phyloP scores from a whole-genome alignment of 2,888 invertebrate species.

The Fragum sueziense region DNA sequence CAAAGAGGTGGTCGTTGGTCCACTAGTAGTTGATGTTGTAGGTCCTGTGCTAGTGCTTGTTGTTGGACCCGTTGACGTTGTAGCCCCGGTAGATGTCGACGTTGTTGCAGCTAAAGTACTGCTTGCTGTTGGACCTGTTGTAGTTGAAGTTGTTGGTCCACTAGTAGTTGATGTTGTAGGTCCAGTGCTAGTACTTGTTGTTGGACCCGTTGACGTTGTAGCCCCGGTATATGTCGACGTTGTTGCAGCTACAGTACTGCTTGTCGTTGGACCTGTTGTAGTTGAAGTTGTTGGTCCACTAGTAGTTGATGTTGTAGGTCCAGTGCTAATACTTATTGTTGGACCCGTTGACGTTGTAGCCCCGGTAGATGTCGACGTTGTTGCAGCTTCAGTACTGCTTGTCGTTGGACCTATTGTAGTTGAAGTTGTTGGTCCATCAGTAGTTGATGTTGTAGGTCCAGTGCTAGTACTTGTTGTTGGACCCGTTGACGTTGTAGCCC shows the following conservation, averaged over 20 bases:
- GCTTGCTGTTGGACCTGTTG: not conserved
- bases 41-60: not conserved
- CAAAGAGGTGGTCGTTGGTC: not conserved
- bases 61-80: not conserved
- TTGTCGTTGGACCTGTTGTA: not conserved
- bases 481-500: not conserved
- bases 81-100: not conserved
- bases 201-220: not conserved
- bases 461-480: not conserved
- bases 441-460: not conserved
- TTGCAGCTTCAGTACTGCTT: not conserved
- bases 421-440: not conserved
- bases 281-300: not conserved
- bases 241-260: not conserved
- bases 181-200: not conserved
- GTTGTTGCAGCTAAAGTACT: not conserved
- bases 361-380: not conserved
- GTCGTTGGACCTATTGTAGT: not conserved
- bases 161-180: not conserved
- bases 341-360: not conserved
- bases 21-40: not conserved
- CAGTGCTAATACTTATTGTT: not conserved
- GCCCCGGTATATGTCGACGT: not conserved
- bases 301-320: not conserved
- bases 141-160: not conserved